These are phyloP conservation scores for Morpho achilles DNA, from an alignment of 2,888 invertebrate genomes.

Conservation along the genomic window DNA sequence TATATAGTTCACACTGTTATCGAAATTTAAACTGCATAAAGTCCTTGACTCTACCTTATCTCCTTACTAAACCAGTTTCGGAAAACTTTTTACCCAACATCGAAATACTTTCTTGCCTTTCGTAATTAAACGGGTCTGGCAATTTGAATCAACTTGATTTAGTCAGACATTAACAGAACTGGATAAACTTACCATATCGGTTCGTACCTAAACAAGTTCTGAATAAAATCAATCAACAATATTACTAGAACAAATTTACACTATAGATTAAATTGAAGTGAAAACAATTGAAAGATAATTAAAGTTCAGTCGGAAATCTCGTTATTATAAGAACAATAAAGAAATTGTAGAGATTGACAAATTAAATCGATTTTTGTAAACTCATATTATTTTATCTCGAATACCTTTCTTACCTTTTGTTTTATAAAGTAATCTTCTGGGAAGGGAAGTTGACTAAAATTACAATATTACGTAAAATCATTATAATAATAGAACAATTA, in stretches of 20 bases:
- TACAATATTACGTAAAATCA: slow-evolving; percentile 18
- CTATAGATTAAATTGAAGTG: slow-evolving; percentile 8
- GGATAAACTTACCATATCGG: too few relatives aligned
- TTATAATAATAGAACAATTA: slow-evolving; percentile 4
- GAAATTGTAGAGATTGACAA: not conserved
- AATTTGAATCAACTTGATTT: not conserved
- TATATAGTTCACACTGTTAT: too few relatives aligned
- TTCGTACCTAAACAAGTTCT: not conserved
- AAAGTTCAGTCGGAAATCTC: slow-evolving; percentile 5
- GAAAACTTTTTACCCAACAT: slow-evolving; percentile 2
- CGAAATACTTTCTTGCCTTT: slow-evolving; percentile 7
- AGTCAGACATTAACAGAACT: too few relatives aligned
- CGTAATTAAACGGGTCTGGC: not conserved
- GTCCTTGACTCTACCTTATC: too few relatives aligned
- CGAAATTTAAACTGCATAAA: too few relatives aligned
- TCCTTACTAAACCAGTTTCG: not conserved
- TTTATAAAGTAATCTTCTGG: not conserved
- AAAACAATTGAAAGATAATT: slow-evolving; percentile 12
- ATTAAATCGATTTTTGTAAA: not conserved
- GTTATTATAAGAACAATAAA: not conserved
- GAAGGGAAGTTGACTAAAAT: too few relatives aligned
- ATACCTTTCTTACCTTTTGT: not conserved
- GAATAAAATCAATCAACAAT: slow-evolving; percentile 1
- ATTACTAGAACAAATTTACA: slow-evolving; percentile 1
- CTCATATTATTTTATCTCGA: too few relatives aligned